Base-by-base conservation (phyloP, 2,797 vertebrate species). In the Pseudomugil tenellus region DNA sequence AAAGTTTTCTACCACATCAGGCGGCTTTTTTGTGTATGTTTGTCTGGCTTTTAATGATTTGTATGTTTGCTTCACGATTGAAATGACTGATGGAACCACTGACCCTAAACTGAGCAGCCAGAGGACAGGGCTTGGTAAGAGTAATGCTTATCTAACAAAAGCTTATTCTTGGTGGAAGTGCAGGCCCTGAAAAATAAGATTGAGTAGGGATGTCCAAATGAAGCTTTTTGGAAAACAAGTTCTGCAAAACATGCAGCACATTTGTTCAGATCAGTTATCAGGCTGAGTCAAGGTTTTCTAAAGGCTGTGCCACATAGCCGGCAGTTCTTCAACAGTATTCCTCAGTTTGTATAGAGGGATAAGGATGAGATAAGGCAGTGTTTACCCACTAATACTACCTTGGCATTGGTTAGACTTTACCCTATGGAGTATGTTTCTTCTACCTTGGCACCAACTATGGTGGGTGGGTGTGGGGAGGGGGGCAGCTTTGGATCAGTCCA, bases 21-120 rank as follows among this genome's bases (percentile, higher is more conserved):
- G 72, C 67, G 83, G 84, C 86, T 76, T 68, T 14, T 82, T 80
- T 83, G n/a, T n/a, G n/a, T n/a, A n/a, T 79, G 65, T 32, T 32
- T 4, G 32, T 78, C 67, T 58, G 65, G 77, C 79, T 88, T 89
- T 81, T 91, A 91, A 89, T 77, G 75, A 91, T 82, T 82, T 83
- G 84, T 67, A 71, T 83, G 86, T 88, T 89, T 87, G 81, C 84
- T 85, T 84, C 68, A 63, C 69, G 75, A 79, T 91, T 90, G 89
- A 89, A 92, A 92, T 92, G 87, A 85, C 87, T 86, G 63, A 74
- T 46, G 76, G 85, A 91, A 84, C 80, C 85, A 46, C 74, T 90
- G 91, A 90, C 84, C 89, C 84, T 62, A 66, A 81, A 79, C 72
- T 69, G 84, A 89, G 81, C 77, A 78, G 77, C 78, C 73, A 79